A percentile compares a stretch with the other conserved stretches of the same genome.
phyloP scores from a whole-genome alignment of 2,888 invertebrate species.

The Stenodema calcarata region DNA sequence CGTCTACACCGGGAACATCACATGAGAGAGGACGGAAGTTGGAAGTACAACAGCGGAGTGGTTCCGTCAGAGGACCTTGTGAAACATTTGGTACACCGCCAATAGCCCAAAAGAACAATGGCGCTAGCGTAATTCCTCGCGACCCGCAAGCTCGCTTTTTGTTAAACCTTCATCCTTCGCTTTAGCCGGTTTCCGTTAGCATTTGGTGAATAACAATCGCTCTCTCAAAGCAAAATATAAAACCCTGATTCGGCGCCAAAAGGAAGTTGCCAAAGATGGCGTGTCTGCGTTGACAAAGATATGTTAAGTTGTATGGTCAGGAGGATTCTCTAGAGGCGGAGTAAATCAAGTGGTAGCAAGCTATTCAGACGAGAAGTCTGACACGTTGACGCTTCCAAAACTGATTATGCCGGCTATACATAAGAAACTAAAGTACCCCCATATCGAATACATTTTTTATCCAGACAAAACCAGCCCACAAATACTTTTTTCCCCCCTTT shows the following conservation, averaged over 20 bases:
- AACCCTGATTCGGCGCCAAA: neutral
- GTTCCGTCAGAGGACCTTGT: conserved; percentile 17
- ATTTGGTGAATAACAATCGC: neutral
- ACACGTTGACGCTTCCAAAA: no score
- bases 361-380: no score
- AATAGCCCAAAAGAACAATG: conserved; percentile 12
- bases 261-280: neutral
- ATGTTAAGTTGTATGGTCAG: no score
- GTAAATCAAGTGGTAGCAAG: no score
- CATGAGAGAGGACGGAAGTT: neutral
- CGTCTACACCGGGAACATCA: neutral
- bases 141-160: neutral
- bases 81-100: conserved; percentile 33
- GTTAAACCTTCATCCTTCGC: conserved; percentile 17
- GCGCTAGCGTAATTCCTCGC: neutral
- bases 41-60: neutral
- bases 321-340: no score
- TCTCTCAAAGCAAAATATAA: neutral
- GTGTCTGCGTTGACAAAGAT: no score
- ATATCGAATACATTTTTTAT: no score
- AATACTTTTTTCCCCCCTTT: no score
- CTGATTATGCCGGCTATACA: no score
- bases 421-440: no score
- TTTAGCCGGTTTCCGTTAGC: conserved; percentile 12
- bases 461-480: no score